Conservation (phyloP, 1,140 invertebrate genomes). For the Homalodisca vitripennis region DNA sequence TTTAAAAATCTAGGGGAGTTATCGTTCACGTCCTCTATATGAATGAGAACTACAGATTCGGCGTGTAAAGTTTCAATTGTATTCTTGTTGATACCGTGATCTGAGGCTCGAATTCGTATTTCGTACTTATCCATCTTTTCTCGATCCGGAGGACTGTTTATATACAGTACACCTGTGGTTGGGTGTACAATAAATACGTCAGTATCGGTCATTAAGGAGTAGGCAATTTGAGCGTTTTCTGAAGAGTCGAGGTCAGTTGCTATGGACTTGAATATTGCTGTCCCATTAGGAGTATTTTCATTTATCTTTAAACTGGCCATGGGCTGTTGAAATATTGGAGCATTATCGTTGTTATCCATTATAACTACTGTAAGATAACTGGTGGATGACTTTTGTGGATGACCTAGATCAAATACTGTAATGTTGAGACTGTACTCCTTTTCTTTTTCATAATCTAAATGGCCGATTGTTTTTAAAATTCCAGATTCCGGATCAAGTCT, state of each 20-base stretch:
- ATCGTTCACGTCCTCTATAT: constrained; percentile 88
- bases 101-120: constrained; percentile 76
- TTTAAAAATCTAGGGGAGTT: constrained; percentile 79
- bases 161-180: constrained; percentile 69
- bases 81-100: constrained; percentile 60
- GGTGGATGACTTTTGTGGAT: constrained; percentile 72
- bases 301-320: constrained; percentile 79
- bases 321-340: constrained; percentile 77
- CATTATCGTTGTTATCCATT: constrained; percentile 83
- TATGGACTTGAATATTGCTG: constrained; percentile 74
- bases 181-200: constrained; percentile 80
- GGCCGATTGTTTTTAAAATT: constrained; percentile 76
- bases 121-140: constrained; percentile 81
- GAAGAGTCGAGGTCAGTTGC: constrained; percentile 84
- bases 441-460: constrained; percentile 85
- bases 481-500: constrained; percentile 81
- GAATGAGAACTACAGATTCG: constrained; percentile 73
- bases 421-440: constrained; percentile 83
- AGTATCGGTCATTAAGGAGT: constrained; percentile 75
- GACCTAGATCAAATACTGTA: constrained; percentile 82
- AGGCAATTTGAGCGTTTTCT: constrained; percentile 75
- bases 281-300: constrained; percentile 82
- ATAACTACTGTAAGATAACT: constrained; percentile 72
- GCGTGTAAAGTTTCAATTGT: constrained; percentile 57
- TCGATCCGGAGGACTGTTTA: constrained; percentile 74